phyloP scores from a whole-genome alignment of 2,113 vertebrate species.

The Echinops telfairi region DNA sequence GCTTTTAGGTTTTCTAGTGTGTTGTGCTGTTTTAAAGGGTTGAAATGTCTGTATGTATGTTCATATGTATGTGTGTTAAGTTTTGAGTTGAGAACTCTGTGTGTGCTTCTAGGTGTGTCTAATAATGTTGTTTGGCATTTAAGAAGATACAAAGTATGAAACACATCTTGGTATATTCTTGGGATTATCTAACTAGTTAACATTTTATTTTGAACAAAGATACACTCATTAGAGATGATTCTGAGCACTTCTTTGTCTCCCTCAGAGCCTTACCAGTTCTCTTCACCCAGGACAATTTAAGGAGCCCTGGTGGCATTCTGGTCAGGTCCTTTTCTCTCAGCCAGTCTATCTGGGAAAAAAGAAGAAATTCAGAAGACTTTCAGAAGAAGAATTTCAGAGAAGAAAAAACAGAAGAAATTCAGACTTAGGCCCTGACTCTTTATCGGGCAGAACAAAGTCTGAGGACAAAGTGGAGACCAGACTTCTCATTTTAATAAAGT shows the following conservation, averaged over 20 bases:
- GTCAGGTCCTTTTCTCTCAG: neutral
- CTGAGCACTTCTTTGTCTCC: neutral
- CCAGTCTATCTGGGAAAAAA: neutral
- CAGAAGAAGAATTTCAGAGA: neutral
- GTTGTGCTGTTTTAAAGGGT: neutral
- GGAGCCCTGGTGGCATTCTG: neutral
- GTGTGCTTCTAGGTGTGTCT: too few relatives aligned
- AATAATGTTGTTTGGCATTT: neutral
- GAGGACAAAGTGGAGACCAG: neutral
- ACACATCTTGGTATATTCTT: neutral
- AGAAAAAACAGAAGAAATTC: slow-evolving; percentile 12
- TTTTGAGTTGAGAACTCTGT: too few relatives aligned
- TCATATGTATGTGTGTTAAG: neutral
- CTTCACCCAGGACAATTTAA: neutral
- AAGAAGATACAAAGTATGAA: neutral
- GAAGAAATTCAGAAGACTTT: neutral
- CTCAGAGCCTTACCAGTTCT: too few relatives aligned
- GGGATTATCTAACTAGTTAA: neutral
- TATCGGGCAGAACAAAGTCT: neutral
- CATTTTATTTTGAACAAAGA: neutral
- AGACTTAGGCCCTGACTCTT: neutral
- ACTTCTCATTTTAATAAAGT: slow-evolving; percentile 2
- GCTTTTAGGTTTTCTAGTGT: neutral
- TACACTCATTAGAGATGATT: neutral
- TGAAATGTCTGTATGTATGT: neutral